Conservation (phyloP, 2,113 vertebrate species). For the Tiliqua scincoides region DNA sequence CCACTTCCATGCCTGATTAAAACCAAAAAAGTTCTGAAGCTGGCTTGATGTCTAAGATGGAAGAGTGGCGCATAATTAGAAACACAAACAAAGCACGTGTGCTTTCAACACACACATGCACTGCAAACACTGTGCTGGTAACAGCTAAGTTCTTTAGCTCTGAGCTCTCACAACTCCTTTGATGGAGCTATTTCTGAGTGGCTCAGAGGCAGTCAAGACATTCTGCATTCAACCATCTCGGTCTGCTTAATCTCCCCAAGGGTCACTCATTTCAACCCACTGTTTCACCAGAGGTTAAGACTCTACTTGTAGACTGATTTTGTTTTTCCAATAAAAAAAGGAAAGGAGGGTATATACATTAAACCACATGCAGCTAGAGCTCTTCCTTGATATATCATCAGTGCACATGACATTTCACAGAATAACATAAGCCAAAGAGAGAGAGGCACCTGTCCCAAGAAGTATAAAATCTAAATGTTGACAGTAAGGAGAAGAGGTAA, state of each 20-base stretch:
- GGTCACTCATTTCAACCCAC: conserved; percentile 2
- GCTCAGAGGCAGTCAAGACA: not conserved
- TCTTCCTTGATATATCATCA: not conserved
- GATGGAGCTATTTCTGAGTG: not conserved
- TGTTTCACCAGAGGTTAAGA: conserved; percentile 41
- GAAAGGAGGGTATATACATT: not conserved
- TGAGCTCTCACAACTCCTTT: not conserved
- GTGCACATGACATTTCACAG: too few species aligned
- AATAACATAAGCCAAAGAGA: not conserved
- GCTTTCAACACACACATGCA: not conserved
- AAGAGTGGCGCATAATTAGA: not conserved
- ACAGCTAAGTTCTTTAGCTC: not conserved
- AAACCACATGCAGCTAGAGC: not conserved
- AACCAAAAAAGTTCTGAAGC: conserved; percentile 27
- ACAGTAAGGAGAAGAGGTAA: too few species aligned
- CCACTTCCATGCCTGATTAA: not conserved
- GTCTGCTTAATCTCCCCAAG: not conserved
- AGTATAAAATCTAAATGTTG: not conserved
- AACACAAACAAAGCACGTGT: conserved; percentile 20
- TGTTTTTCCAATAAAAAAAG: not conserved
- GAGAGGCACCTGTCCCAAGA: not conserved
- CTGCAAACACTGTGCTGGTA: not conserved
- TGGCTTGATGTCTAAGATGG: conserved; percentile 1
- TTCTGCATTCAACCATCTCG: not conserved
- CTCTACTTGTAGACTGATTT: conserved; percentile 42